Evolutionary conservation across 2,797 vertebrate species (phyloP).

Genomic region (Euphonia xanthogaster): DNA sequence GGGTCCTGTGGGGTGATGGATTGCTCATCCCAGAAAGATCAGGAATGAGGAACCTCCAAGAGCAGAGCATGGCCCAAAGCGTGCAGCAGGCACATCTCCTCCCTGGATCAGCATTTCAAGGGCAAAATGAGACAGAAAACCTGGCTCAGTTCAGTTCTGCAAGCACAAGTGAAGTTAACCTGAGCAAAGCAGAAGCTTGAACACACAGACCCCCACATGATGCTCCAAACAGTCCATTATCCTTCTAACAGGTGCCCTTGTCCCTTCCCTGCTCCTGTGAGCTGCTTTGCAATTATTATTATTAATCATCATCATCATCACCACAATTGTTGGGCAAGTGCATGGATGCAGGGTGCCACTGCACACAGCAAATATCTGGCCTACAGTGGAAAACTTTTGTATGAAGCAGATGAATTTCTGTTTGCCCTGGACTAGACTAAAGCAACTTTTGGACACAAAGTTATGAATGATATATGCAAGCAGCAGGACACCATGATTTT

Average conservation of each 20-base stretch:
- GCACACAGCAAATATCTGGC: not conserved
- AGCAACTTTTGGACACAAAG: not conserved
- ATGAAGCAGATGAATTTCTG: not conserved
- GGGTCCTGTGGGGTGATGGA: not conserved
- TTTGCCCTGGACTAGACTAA: not conserved
- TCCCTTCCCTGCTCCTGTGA: not conserved
- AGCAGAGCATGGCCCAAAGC: not conserved
- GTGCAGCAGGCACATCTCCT: fast-evolving
- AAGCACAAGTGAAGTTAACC: not conserved
- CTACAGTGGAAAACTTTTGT: not conserved
- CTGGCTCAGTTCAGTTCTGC: not conserved
- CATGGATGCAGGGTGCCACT: not conserved
- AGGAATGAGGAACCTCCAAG: not conserved
- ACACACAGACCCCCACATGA: not conserved
- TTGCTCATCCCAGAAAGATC: no score
- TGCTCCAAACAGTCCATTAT: fast-evolving
- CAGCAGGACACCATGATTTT: fast-evolving
- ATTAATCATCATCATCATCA: no score
- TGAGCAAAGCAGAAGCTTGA: not conserved
- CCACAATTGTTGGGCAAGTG: not conserved
- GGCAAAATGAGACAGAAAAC: not conserved
- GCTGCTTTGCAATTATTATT: not conserved
- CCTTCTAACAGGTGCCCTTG: fast-evolving
- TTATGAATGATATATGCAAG: fast-evolving
- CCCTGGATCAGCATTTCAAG: not conserved